phyloP scores from a whole-genome alignment of 2,113 vertebrate genomes.

The Platichthys flesus region DNA sequence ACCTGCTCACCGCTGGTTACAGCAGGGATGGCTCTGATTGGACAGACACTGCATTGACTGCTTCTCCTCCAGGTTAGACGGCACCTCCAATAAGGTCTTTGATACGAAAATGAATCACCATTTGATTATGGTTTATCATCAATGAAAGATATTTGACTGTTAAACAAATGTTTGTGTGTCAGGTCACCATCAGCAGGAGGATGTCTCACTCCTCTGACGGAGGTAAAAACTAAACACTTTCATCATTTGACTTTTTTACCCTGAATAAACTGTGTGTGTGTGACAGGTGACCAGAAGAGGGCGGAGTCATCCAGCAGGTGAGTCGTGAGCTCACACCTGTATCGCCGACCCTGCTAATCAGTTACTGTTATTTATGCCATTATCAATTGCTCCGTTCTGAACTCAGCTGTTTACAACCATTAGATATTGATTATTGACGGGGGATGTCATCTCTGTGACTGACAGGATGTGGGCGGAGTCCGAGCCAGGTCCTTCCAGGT shows the following conservation, averaged over 20 bases:
- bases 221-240: slow-evolving; percentile 35
- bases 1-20: slow-evolving; percentile 35
- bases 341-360: too few species aligned
- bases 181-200: slow-evolving; percentile 41
- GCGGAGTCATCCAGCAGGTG: slow-evolving; percentile 58
- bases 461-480: slow-evolving; percentile 62
- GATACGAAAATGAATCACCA: too few species aligned
- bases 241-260: neutral
- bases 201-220: slow-evolving; percentile 50
- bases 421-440: too few species aligned
- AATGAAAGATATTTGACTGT: neutral
- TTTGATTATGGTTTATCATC: too few species aligned
- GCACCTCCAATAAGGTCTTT: neutral
- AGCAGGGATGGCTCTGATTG: slow-evolving; percentile 59
- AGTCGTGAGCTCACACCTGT: slow-evolving; percentile 12
- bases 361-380: too few species aligned
- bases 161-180: slow-evolving; percentile 13
- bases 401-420: neutral
- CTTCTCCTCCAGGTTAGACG: slow-evolving; percentile 20
- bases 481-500: slow-evolving; percentile 73
- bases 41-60: slow-evolving; percentile 45
- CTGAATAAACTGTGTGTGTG: neutral
- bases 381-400: neutral
- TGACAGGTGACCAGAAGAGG: slow-evolving; percentile 48
- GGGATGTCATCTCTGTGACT: neutral